Conservation (phyloP, 2,113 vertebrate genomes). For the Triplophysa rosa region DNA sequence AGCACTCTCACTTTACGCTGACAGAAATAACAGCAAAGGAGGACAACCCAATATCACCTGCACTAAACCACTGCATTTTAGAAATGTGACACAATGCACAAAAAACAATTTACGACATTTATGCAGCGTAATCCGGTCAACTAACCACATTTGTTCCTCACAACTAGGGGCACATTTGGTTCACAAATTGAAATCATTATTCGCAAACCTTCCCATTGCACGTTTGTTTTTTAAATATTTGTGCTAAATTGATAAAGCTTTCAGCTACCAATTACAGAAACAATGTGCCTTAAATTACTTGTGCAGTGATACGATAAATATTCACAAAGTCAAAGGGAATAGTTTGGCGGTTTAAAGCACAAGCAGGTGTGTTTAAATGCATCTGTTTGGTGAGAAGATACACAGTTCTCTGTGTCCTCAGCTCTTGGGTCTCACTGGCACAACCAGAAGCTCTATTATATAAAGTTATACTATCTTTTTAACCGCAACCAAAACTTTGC, state of each 20-base stretch:
- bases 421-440: not conserved
- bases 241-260: too few species aligned
- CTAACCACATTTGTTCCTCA: too few species aligned
- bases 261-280: not conserved
- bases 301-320: not conserved
- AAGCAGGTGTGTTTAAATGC: not conserved
- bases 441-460: not conserved
- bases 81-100: not conserved
- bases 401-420: not conserved
- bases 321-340: not conserved
- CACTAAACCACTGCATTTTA: not conserved
- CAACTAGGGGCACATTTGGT: too few species aligned
- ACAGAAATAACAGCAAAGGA: conserved; percentile 48
- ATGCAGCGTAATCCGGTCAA: too few species aligned
- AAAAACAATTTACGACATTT: not conserved
- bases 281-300: not conserved
- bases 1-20: not conserved
- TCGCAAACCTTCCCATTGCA: too few species aligned
- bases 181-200: too few species aligned
- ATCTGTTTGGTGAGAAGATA: not conserved
- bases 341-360: not conserved
- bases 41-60: conserved; percentile 5
- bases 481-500: not conserved
- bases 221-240: too few species aligned
- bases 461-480: not conserved